These are phyloP conservation scores for Dusona sp. DNA, from an alignment of 2,888 invertebrate genomes.

Conservation along the genomic window DNA sequence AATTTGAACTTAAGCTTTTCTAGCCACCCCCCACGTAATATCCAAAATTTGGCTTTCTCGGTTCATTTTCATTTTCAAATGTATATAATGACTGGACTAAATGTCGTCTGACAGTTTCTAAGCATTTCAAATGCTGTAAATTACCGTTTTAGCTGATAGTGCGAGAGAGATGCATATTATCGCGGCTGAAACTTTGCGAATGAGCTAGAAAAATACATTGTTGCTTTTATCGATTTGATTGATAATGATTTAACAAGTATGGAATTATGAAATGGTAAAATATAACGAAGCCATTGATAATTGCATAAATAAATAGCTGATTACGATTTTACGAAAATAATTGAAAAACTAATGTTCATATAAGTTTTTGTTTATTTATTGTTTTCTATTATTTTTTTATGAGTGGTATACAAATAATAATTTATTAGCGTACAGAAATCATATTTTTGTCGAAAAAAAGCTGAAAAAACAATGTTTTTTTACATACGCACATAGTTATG, in stretches of 20 bases:
- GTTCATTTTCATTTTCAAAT: no score
- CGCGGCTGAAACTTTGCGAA: not conserved
- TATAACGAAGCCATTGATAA: not conserved
- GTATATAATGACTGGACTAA: no score
- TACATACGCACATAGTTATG: not conserved
- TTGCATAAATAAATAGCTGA: not conserved
- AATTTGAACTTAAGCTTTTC: no score
- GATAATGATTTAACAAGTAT: not conserved
- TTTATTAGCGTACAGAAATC: not conserved
- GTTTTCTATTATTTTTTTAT: not conserved
- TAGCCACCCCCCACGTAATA: no score
- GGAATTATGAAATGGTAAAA: not conserved
- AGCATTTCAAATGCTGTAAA: not conserved
- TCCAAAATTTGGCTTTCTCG: no score
- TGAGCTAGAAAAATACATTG: not conserved
- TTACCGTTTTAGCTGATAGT: not conserved
- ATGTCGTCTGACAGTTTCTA: not conserved
- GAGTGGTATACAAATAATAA: no score
- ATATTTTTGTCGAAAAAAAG: not conserved
- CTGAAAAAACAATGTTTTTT: not conserved
- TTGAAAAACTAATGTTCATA: not conserved
- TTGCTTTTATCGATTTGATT: not conserved
- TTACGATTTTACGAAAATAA: not conserved
- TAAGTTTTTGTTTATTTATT: not conserved
- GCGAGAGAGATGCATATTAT: not conserved